phyloP scores from a whole-genome alignment of 2,888 invertebrate genomes.

The Onthophagus sagittarius region DNA sequence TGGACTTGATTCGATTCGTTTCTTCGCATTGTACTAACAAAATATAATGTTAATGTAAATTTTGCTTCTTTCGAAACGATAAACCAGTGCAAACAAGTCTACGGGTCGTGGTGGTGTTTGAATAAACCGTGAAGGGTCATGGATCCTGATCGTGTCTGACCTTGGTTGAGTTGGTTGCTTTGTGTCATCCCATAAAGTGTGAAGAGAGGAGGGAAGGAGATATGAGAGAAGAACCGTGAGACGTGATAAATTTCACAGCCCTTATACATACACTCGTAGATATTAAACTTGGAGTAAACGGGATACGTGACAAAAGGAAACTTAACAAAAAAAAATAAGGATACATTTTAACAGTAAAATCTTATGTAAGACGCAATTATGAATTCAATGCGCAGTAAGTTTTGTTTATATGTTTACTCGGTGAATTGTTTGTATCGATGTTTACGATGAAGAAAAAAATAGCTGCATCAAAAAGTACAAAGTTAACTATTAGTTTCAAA shows the following conservation, averaged over 20 bases:
- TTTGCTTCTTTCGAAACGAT: background rate
- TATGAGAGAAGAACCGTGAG: background rate
- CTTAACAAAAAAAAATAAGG: background rate
- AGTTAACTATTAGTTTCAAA: no score
- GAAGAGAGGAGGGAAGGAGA: background rate
- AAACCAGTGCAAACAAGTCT: constrained; percentile 3
- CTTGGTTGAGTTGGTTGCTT: constrained; percentile 8
- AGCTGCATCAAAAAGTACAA: no score
- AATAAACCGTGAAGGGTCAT: constrained; percentile 6
- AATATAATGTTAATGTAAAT: background rate
- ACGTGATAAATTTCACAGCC: background rate
- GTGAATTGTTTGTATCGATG: no score
- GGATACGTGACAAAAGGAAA: background rate
- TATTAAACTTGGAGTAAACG: background rate
- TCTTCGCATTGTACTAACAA: background rate
- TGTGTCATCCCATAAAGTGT: background rate
- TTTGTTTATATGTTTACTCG: no score
- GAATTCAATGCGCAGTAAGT: no score
- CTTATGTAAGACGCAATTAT: no score
- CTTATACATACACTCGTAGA: background rate
- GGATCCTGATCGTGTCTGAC: constrained; percentile 9
- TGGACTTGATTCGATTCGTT: background rate
- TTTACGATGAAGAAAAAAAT: no score
- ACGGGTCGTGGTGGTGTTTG: constrained; percentile 6
- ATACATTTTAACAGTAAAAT: background rate